Percentiles rank a stretch among this genome's conserved stretches.
Conservation (phyloP, 1,140 invertebrate genomes). For the Drosophila parvula region DNA sequence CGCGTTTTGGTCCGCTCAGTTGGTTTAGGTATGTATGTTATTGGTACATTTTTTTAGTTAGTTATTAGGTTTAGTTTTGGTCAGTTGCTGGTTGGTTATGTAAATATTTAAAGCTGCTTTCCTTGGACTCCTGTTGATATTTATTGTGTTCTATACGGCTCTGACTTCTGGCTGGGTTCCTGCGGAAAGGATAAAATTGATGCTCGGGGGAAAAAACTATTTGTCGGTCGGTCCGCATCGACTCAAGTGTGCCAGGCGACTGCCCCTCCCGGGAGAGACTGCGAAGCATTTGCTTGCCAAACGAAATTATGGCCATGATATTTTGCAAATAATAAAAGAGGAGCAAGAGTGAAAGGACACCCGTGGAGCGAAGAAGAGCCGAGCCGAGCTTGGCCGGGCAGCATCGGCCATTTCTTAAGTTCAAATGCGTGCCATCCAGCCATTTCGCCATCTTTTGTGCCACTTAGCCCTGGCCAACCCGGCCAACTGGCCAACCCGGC, state of each 20-base stretch:
- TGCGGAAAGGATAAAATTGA: constrained; percentile 51
- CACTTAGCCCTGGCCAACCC: constrained; percentile 14
- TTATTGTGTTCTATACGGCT: constrained; percentile 42
- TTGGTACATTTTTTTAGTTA: constrained; percentile 49
- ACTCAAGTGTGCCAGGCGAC: constrained; percentile 64
- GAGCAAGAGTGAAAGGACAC: constrained; percentile 38
- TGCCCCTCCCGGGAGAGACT: constrained; percentile 29
- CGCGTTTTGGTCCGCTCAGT: constrained; percentile 44
- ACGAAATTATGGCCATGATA: constrained; percentile 69
- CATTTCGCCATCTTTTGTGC: constrained; percentile 54
- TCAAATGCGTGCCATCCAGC: constrained; percentile 60
- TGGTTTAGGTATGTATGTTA: constrained; percentile 37
- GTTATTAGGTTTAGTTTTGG: constrained; percentile 34
- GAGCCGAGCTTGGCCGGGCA: neutral
- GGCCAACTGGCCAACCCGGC: constrained; percentile 4
- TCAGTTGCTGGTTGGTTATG: constrained; percentile 43
- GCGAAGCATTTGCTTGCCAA: constrained; percentile 48
- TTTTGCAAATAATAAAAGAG: constrained; percentile 53
- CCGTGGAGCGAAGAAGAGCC: constrained; percentile 37
- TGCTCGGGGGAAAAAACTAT: constrained; percentile 24
- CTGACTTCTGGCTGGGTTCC: constrained; percentile 37
- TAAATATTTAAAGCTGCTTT: constrained; percentile 41
- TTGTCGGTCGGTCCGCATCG: constrained; percentile 28
- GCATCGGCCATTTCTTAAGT: constrained; percentile 37
- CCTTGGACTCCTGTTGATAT: constrained; percentile 41